Evolutionary conservation across 2,888 invertebrate genomes (phyloP), one percentile per base, ranked within the genome.

Genomic region (Villa cingulata): DNA sequence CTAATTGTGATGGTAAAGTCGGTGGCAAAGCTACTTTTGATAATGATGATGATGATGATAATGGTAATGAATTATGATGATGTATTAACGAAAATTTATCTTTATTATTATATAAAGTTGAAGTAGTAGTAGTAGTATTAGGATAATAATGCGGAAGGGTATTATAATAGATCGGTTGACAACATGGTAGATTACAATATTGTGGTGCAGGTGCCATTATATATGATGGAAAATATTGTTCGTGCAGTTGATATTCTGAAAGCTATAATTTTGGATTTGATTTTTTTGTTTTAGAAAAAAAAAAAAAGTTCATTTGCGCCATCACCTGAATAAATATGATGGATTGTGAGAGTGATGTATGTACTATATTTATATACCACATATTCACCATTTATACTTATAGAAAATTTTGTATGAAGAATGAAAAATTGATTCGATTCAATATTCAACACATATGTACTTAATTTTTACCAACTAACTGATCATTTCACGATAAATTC

Each of bases 201-300:
- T n/a, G n/a, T n/a, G n/a, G n/a, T n/a, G n/a, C n/a, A 19, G 68
- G 65, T 45, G 62, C 68, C 48, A 66, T 66, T 54, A 67, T 66
- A 51, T 66, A 66, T 41, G 67, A 67, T 42, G 68, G 67, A 58
- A 68, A 68, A 46, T 66, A 58, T 64, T 67, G 64, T 65, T 67
- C 68, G 53, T 58, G 62, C 45, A 65, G 63, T 15, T 48, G n/a
- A n/a, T n/a, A 61, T 54, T 67, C 67, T 56, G 67, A 64, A 55
- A 67, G 60, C 67, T 67, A 57, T 56, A 53, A 48, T 47, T 49
- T 43, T 44, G 47, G 32, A n/a, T n/a, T n/a, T n/a, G n/a, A n/a
- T n/a, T n/a, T n/a, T n/a, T n/a, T n/a, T n/a, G n/a, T n/a, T n/a
- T n/a, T n/a, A n/a, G n/a, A n/a, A n/a, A n/a, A n/a, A n/a, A n/a